A percentile compares a stretch with the other conserved stretches of the same genome.
phyloP scores from a whole-genome alignment of 2,797 vertebrate species.

The Moxostoma hubbsi region DNA sequence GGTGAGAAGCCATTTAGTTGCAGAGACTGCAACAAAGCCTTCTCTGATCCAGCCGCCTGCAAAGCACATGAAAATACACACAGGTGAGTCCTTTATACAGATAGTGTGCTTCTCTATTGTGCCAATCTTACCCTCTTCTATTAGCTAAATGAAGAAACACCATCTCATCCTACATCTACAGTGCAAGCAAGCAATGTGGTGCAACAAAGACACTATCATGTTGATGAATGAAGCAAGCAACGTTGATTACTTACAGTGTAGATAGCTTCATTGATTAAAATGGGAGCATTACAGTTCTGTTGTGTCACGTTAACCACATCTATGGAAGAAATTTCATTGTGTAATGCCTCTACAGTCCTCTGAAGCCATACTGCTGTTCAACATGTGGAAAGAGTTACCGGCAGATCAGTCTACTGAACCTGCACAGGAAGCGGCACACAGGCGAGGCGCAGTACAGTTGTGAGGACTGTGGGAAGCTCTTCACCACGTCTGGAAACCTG shows the following conservation, averaged over 20 bases:
- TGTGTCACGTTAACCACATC: too few relatives aligned
- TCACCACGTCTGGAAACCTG: slow-evolving; percentile 96
- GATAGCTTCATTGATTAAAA: too few relatives aligned
- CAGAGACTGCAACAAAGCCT: slow-evolving; percentile 93
- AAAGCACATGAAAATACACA: slow-evolving; percentile 98
- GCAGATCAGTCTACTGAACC: slow-evolving; percentile 95
- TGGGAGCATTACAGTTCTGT: too few relatives aligned
- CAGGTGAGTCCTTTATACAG: slow-evolving; percentile 76
- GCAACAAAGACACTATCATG: too few relatives aligned
- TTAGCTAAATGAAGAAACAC: too few relatives aligned
- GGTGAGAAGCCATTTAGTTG: slow-evolving; percentile 97
- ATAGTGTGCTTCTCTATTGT: not conserved
- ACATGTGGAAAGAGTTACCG: slow-evolving; percentile 97
- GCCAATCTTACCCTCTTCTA: too few relatives aligned
- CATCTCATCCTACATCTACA: too few relatives aligned
- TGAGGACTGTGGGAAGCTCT: slow-evolving; percentile 92
- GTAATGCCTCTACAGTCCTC: slow-evolving; percentile 74
- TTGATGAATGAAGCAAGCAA: too few relatives aligned
- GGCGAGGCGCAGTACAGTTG: slow-evolving; percentile 94
- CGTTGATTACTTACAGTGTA: too few relatives aligned
- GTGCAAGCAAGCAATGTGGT: too few relatives aligned
- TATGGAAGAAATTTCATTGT: too few relatives aligned
- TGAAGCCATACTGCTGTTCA: slow-evolving; percentile 94
- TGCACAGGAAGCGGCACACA: slow-evolving; percentile 95
- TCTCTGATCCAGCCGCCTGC: slow-evolving; percentile 95